Conservation (phyloP, 2,797 vertebrate species). For the Silurus lanzhouensis region DNA sequence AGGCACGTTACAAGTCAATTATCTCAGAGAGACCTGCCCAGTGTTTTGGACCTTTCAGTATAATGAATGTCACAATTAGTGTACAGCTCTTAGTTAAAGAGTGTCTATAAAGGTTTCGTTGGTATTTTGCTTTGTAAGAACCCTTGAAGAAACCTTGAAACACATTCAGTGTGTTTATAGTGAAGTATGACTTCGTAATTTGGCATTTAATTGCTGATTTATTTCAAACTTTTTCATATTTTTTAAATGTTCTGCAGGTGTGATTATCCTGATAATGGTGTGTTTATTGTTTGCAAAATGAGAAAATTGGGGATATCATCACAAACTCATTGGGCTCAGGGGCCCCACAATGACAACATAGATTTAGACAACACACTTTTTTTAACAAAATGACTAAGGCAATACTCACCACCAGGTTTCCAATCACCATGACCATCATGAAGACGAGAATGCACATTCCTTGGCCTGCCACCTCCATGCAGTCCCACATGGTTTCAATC, state of each 20-base stretch:
- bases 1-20: slow-evolving; percentile 28
- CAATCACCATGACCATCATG: slow-evolving; percentile 96
- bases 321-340: neutral
- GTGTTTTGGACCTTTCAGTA: neutral
- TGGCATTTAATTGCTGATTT: neutral
- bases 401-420: slow-evolving; percentile 91
- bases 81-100: neutral
- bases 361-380: neutral
- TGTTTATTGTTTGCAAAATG: neutral
- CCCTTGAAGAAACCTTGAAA: neutral
- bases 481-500: slow-evolving; percentile 99
- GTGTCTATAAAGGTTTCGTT: neutral
- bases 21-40: neutral
- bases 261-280: neutral
- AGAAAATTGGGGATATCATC: neutral
- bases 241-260: neutral
- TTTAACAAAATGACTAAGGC: neutral
- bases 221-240: neutral
- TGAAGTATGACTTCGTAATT: neutral
- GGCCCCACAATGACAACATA: neutral
- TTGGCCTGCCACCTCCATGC: slow-evolving; percentile 91
- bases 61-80: neutral
- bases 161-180: neutral
- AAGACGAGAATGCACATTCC: slow-evolving; percentile 89
- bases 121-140: neutral